These are phyloP conservation scores for Pseudonaja textilis DNA, from an alignment of 2,113 vertebrate species.

Conservation along the genomic window DNA sequence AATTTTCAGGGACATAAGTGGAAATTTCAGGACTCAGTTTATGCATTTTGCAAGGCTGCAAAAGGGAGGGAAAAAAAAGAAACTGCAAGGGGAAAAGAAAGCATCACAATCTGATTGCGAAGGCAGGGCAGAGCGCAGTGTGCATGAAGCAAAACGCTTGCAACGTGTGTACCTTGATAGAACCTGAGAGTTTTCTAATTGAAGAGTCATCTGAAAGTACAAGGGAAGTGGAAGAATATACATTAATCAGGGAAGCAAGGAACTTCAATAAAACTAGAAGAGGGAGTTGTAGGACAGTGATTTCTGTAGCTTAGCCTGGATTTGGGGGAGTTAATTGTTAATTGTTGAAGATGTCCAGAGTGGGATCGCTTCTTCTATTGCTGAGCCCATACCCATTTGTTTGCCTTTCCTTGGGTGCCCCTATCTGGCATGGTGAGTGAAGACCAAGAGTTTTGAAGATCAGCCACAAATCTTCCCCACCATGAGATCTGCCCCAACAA, in stretches of 20 bases:
- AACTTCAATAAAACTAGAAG: neutral
- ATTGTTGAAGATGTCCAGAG: neutral
- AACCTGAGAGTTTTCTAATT: conserved; percentile 77
- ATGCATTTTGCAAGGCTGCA: neutral
- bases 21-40: neutral
- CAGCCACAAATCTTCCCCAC: neutral
- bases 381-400: no score
- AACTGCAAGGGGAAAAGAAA: neutral
- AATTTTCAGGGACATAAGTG: neutral
- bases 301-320: no score
- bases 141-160: accelerated
- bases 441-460: neutral
- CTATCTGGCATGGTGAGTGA: neutral
- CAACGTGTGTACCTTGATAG: conserved; percentile 70
- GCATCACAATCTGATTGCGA: neutral
- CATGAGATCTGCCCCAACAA: neutral
- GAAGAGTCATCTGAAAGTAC: conserved; percentile 79
- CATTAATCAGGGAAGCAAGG: neutral
- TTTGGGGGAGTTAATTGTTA: neutral
- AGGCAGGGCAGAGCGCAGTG: accelerated
- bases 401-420: neutral
- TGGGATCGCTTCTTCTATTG: no score
- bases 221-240: neutral
- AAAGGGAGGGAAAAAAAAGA: neutral
- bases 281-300: no score